phyloP scores from a whole-genome alignment of 2,888 invertebrate species.

The Erpobdella octoculata region DNA sequence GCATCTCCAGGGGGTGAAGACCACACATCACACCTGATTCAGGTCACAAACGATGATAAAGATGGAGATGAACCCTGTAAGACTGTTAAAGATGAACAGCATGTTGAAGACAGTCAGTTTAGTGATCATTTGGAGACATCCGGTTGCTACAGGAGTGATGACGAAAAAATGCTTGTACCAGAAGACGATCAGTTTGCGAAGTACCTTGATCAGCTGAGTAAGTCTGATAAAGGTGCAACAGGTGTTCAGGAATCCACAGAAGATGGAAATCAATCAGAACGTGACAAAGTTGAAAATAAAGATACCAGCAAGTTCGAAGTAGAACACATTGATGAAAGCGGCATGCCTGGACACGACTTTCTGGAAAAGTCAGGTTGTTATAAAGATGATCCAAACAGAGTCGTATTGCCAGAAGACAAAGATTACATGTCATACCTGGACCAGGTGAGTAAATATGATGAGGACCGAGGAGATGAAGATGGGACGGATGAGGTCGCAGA shows the following conservation, averaged over 20 bases:
- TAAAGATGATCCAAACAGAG: neutral
- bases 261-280: too few species aligned
- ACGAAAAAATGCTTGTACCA: neutral
- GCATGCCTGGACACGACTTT: neutral
- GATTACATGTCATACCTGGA: neutral
- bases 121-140: slow-evolving; percentile 2
- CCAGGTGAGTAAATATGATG: neutral
- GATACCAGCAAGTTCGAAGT: neutral
- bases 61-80: too few species aligned
- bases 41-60: too few species aligned
- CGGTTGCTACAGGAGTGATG: neutral
- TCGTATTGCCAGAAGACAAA: neutral
- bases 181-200: neutral
- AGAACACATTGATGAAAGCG: neutral
- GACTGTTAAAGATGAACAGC: too few species aligned
- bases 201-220: neutral
- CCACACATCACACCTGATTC: neutral
- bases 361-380: slow-evolving; percentile 4
- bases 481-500: neutral
- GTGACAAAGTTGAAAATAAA: too few species aligned
- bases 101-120: too few species aligned
- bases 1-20: neutral
- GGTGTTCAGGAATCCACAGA: neutral
- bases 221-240: neutral
- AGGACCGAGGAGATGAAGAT: neutral